Evolutionary conservation across 1,140 invertebrate species (phyloP), one percentile per base, ranked within the genome.

Genomic region (Philopotamus ludificatus): DNA sequence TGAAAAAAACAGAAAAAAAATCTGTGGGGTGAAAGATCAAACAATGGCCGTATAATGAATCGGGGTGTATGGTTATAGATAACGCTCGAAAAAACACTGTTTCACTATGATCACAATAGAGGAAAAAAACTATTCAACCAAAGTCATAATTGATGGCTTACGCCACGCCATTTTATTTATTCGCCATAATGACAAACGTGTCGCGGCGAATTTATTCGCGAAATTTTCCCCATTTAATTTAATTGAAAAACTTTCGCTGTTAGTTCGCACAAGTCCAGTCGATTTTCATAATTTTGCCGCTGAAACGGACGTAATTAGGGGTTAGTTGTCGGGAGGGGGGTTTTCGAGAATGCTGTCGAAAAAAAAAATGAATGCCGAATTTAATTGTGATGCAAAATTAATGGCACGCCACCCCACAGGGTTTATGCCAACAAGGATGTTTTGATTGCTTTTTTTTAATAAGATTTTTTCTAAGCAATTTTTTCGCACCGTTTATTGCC

Each of bases 321-420:
- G 42, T 12, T 49, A 61, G 58, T 28, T 49, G 34, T 61, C 16
- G 20, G 22, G 10, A 22, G 50, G 22, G 10, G 50, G 50, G 22
- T 9, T 22, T 20, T 7, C 23, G 22, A 61, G 21, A 34, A 62
- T 28, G 44, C 9, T 26, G 23, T 15, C 21, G 53, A 15, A 21
- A 62, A 64, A 69, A 67, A 67, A 67, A 39, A 53, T 18, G 51
- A 47, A 59, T 58, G 63, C 61, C 57, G 59, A 28, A 63, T 68
- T 70, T 68, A 68, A 70, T 70, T 70, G 69, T 70, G 61, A 70
- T 70, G 69, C 69, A 70, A 70, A 70, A 70, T 70, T 67, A 70
- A 70, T 70, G 62, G 58, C 26, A 53, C 10, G 60, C 51, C 65
- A 22, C 61, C 64, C 26, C 57, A 49, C 12, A 7, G 57, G 20